Conservation (phyloP, 2,113 vertebrate genomes). For the Emydocephalus ijimae region DNA sequence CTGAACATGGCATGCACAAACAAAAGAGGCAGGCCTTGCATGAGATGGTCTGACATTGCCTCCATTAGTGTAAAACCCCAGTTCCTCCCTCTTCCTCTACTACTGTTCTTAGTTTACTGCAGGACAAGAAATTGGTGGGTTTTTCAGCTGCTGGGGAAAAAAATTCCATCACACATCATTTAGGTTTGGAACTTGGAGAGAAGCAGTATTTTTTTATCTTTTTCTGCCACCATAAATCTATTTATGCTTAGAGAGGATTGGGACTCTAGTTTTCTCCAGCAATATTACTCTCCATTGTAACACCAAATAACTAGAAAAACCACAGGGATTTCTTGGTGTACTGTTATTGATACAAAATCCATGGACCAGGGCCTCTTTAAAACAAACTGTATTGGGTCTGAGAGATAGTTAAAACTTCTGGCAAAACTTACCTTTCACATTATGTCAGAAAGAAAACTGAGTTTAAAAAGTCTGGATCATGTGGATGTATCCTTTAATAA, state of each 20-base stretch:
- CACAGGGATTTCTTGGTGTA: neutral
- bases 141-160: neutral
- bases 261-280: neutral
- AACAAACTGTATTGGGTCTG: neutral
- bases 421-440: neutral
- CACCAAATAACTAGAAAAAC: neutral
- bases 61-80: neutral
- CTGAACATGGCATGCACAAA: neutral
- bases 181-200: neutral
- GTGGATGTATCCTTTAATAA: neutral
- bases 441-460: neutral
- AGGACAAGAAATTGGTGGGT: neutral
- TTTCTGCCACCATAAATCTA: neutral
- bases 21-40: neutral
- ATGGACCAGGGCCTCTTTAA: neutral
- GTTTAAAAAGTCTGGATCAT: neutral
- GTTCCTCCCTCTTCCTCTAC: neutral
- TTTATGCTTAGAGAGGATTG: neutral
- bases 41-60: neutral
- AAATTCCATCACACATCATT: neutral
- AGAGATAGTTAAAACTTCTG: neutral
- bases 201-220: neutral
- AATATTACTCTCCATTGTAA: neutral
- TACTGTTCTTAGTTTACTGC: neutral
- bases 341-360: neutral